Evolutionary conservation across 2,888 invertebrate genomes (phyloP).

Genomic region (Leistus spinibarbis): DNA sequence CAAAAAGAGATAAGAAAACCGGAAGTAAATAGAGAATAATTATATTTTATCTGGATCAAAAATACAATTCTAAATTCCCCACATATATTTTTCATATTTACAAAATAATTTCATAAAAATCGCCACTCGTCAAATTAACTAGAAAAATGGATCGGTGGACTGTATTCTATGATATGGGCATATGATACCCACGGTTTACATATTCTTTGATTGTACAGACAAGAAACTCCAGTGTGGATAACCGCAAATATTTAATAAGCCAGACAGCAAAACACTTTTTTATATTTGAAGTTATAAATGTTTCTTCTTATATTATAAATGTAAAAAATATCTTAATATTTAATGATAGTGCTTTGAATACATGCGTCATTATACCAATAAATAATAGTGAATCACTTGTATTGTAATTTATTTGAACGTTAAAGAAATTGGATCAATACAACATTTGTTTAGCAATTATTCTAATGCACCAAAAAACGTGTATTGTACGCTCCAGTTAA

Average conservation of each 20-base stretch:
- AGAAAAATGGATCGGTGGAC: too few species aligned
- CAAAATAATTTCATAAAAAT: too few species aligned
- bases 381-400: not conserved
- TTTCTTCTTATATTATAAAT: too few species aligned
- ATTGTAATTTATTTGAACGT: not conserved
- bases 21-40: not conserved
- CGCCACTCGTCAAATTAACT: too few species aligned
- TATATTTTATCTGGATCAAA: not conserved
- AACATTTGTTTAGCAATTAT: not conserved
- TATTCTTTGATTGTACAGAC: too few species aligned
- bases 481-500: not conserved
- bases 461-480: not conserved
- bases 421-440: not conserved
- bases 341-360: not conserved
- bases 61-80: not conserved
- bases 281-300: too few species aligned
- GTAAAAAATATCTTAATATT: not conserved
- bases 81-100: not conserved
- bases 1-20: slow-evolving; percentile 9
- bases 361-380: not conserved
- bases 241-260: too few species aligned
- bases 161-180: too few species aligned
- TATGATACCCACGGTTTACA: too few species aligned
- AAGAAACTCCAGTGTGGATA: too few species aligned
- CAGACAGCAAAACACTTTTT: too few species aligned